Conservation (phyloP, 1,140 invertebrate genomes). For the Heliothis virescens region DNA sequence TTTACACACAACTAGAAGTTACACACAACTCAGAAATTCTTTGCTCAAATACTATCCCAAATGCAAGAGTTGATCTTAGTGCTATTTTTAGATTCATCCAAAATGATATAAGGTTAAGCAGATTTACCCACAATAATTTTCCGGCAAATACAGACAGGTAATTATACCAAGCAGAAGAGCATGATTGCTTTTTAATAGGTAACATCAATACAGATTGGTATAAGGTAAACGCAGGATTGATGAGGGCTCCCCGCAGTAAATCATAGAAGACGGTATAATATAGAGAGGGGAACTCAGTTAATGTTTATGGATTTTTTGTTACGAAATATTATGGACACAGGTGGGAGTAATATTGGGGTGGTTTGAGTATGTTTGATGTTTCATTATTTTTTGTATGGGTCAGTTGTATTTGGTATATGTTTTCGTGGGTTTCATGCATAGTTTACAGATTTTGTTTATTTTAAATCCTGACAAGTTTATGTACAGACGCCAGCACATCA, state of each 20-base stretch:
- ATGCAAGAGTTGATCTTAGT: too few relatives aligned
- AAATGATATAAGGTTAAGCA: too few relatives aligned
- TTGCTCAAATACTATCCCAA: too few relatives aligned
- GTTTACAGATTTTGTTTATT: too few relatives aligned
- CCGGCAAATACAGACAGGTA: neutral
- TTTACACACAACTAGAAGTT: too few relatives aligned
- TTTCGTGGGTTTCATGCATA: too few relatives aligned
- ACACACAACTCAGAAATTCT: too few relatives aligned
- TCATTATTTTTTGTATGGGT: neutral
- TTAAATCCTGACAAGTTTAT: too few relatives aligned
- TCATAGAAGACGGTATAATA: neutral
- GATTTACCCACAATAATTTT: too few relatives aligned
- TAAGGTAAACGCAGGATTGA: conserved; percentile 21
- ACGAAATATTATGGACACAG: conserved; percentile 5
- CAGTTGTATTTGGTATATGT: neutral
- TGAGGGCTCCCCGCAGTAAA: conserved; percentile 11
- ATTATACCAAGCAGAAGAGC: neutral
- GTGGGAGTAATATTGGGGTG: neutral
- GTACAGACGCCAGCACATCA: too few relatives aligned
- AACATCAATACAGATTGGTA: conserved; percentile 19
- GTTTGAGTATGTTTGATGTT: neutral
- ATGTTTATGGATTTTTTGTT: conserved; percentile 31
- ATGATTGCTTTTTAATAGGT: conserved; percentile 36
- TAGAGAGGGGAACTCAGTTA: neutral
- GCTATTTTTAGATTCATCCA: too few relatives aligned